These are phyloP conservation scores for Ruditapes philippinarum DNA, from an alignment of 1,140 invertebrate species.

Conservation along the genomic window DNA sequence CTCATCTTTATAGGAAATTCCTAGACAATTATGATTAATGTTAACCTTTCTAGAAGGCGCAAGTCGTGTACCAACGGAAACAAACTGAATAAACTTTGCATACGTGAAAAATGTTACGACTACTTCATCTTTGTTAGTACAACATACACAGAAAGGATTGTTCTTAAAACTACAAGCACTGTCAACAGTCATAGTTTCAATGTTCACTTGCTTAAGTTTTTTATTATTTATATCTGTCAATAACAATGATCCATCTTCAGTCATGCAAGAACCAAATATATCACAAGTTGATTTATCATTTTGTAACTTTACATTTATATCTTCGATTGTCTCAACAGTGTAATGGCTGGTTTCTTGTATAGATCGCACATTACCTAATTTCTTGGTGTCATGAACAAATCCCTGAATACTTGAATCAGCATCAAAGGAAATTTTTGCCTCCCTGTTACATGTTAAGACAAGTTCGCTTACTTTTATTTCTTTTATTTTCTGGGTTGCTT, in stretches of 20 bases:
- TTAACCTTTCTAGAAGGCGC: background rate
- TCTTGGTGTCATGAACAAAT: too few relatives aligned
- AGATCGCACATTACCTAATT: background rate
- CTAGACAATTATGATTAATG: conserved; percentile 5
- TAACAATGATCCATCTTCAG: background rate
- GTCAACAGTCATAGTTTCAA: background rate
- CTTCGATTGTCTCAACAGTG: background rate
- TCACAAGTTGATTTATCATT: background rate
- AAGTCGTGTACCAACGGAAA: background rate
- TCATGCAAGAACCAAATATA: background rate
- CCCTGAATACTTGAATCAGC: background rate
- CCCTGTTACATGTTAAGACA: background rate
- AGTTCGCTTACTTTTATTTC: background rate
- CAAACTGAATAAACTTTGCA: background rate
- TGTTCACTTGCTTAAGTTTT: conserved; percentile 19
- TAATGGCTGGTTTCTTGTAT: background rate
- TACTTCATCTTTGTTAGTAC: background rate
- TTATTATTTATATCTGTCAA: conserved; percentile 47
- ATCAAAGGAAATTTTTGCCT: background rate
- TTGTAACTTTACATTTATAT: conserved; percentile 2
- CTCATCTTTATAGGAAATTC: background rate
- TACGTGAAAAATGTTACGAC: background rate
- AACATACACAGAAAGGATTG: background rate
- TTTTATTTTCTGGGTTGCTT: background rate
- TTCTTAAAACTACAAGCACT: background rate